These are phyloP conservation scores for Heliconius ismenius DNA, from an alignment of 2,888 invertebrate species.

Conservation along the genomic window DNA sequence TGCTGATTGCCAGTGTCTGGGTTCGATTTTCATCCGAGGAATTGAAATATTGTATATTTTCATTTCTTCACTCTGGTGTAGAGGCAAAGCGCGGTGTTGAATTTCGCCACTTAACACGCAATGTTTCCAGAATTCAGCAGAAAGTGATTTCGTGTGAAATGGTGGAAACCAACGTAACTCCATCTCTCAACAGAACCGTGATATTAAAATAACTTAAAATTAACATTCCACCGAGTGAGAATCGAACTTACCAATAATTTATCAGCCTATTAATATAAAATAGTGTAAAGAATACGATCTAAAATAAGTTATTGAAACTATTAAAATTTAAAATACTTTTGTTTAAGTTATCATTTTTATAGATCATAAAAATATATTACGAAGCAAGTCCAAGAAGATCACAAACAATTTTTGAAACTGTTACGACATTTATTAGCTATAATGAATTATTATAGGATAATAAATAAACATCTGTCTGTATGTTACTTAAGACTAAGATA, in stretches of 20 bases:
- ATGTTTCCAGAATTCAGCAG: too few relatives aligned
- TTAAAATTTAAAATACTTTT: constrained; percentile 24
- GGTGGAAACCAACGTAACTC: too few relatives aligned
- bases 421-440: constrained; percentile 49
- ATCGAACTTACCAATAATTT: background rate
- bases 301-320: constrained; percentile 32
- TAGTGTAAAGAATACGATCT: background rate
- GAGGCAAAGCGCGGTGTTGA: too few relatives aligned
- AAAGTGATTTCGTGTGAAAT: too few relatives aligned
- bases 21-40: too few relatives aligned
- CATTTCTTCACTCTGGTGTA: too few relatives aligned
- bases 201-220: background rate
- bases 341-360: constrained; percentile 39
- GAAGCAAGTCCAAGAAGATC: constrained; percentile 34
- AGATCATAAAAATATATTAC: constrained; percentile 37
- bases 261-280: background rate
- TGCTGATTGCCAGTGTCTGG: too few relatives aligned
- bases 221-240: background rate
- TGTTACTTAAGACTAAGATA: constrained; percentile 53
- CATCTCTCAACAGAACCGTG: background rate
- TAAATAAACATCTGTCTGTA: constrained; percentile 51
- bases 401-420: constrained; percentile 36
- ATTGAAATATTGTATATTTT: too few relatives aligned
- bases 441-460: constrained; percentile 50
- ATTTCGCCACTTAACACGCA: too few relatives aligned